Percentiles rank a stretch among this genome's conserved stretches.
Conservation (phyloP, 2,888 invertebrate species). For the Prosapia bicincta region DNA sequence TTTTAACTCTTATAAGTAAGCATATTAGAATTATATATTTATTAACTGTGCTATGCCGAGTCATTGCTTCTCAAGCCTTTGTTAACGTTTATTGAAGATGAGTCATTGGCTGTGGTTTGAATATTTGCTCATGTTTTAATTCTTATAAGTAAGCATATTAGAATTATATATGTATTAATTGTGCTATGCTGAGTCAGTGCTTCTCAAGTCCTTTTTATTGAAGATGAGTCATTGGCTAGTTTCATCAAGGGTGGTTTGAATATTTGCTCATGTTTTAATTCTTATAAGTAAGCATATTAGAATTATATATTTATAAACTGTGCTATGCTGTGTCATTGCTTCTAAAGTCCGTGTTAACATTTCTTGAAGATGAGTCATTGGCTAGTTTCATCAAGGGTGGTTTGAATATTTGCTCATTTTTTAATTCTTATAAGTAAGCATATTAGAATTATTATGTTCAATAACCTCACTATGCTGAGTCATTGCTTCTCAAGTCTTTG, state of each 20-base stretch:
- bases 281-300: conserved; percentile 72
- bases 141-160: conserved; percentile 75
- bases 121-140: conserved; percentile 85
- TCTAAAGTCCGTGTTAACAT: conserved; percentile 83
- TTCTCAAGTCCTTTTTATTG: conserved; percentile 86
- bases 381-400: conserved; percentile 74
- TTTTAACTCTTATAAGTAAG: conserved; percentile 88
- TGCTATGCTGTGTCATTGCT: conserved; percentile 91
- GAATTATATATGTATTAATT: conserved; percentile 51
- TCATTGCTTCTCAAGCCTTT: conserved; percentile 82
- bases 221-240: conserved; percentile 83
- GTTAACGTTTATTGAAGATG: conserved; percentile 91
- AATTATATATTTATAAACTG: conserved; percentile 51
- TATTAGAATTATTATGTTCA: neutral
- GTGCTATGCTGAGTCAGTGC: conserved; percentile 87
- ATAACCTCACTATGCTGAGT: conserved; percentile 88
- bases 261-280: conserved; percentile 84
- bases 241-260: conserved; percentile 91
- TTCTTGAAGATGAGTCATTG: conserved; percentile 92
- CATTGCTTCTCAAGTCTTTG: conserved; percentile 80
- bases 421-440: conserved; percentile 84
- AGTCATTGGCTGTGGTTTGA: conserved; percentile 86
- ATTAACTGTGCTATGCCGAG: conserved; percentile 86
- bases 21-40: conserved; percentile 21
- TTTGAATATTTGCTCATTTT: conserved; percentile 86